Conservation (phyloP, 2,888 invertebrate species). For the Crepidodera aurea region DNA sequence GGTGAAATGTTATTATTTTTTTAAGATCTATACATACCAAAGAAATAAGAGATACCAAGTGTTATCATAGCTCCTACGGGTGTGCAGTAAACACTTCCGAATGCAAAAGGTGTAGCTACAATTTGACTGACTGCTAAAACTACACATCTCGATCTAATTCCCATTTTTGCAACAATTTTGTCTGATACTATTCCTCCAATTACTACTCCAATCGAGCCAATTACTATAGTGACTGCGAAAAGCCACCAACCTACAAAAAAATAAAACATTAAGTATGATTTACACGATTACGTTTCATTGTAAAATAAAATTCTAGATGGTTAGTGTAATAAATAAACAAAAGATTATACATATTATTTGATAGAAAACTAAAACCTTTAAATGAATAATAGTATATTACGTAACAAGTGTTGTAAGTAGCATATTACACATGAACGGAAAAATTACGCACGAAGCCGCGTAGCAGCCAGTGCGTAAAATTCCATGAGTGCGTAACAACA, state of each 20-base stretch:
- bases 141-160: conserved; percentile 80
- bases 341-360: no score
- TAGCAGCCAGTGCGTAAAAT: no score
- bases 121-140: conserved; percentile 84
- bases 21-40: conserved; percentile 73
- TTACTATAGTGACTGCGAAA: conserved; percentile 86
- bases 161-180: conserved; percentile 87
- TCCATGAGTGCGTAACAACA: no score
- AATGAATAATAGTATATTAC: no score
- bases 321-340: no score
- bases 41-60: conserved; percentile 87
- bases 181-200: conserved; percentile 82
- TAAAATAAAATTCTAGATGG: not conserved
- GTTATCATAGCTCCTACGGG: conserved; percentile 89
- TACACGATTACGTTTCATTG: not conserved
- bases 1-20: no score
- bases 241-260: conserved; percentile 73
- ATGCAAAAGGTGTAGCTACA: conserved; percentile 83
- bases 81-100: conserved; percentile 83
- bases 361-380: no score
- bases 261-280: not conserved
- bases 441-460: no score
- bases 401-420: no score
- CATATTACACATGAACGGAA: no score
- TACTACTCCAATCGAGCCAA: conserved; percentile 75